A percentile compares a stretch with the other conserved stretches of the same genome.
phyloP scores from a whole-genome alignment of 2,888 invertebrate genomes.

The Baronia brevicornis region DNA sequence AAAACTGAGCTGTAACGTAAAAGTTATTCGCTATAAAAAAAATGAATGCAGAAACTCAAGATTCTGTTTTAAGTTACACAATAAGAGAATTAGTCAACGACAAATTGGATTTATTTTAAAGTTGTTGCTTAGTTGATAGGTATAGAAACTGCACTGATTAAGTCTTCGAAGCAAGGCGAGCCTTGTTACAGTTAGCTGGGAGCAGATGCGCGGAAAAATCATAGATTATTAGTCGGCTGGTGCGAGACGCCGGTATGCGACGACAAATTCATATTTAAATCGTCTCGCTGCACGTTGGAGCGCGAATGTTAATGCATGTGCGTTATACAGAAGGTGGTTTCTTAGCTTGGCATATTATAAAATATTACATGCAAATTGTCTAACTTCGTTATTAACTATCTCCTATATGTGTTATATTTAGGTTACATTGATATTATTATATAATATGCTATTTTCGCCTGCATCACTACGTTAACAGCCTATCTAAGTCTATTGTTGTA shows the following conservation, averaged over 20 bases:
- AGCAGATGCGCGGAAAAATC: slow-evolving; percentile 68
- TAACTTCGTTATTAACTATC: no score
- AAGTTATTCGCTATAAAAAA: slow-evolving; percentile 33
- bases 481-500: no score
- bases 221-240: slow-evolving; percentile 56
- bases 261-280: slow-evolving; percentile 72
- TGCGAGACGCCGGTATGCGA: slow-evolving; percentile 34
- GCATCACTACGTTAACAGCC: no score
- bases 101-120: no score
- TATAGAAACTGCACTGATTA: slow-evolving; percentile 25
- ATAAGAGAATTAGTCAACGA: no score
- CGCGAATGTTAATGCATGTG: slow-evolving; percentile 45
- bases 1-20: slow-evolving; percentile 34
- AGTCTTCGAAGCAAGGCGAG: slow-evolving; percentile 22
- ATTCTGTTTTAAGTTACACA: no score
- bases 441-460: no score
- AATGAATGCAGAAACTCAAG: no score
- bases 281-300: slow-evolving; percentile 47
- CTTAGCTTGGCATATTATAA: slow-evolving; percentile 6
- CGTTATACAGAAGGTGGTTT: slow-evolving; percentile 18
- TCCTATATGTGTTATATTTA: no score
- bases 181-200: slow-evolving; percentile 21
- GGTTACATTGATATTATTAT: no score
- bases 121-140: no score
- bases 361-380: no score